Evolutionary conservation across 1,140 invertebrate genomes (phyloP).

Genomic region (Bombus waltoni): DNA sequence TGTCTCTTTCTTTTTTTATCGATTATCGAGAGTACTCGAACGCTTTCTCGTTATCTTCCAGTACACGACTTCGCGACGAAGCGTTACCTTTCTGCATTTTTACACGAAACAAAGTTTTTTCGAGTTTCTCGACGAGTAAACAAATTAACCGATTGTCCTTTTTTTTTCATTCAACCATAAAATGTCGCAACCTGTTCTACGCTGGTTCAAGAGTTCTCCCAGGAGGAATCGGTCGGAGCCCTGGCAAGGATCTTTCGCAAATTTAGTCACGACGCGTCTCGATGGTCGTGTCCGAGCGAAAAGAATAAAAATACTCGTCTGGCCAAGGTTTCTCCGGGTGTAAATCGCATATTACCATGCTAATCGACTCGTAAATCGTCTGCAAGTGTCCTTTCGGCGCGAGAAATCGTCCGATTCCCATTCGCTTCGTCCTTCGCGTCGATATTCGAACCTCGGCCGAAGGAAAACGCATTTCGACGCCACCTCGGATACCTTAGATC

Average conservation of each 20-base stretch:
- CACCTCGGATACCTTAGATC: neutral
- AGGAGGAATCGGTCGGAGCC: neutral
- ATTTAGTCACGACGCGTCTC: conserved; percentile 26
- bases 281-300: conserved; percentile 2
- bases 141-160: neutral
- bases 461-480: conserved; percentile 11
- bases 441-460: neutral
- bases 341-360: conserved; percentile 74
- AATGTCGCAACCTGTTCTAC: neutral
- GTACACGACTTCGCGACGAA: neutral
- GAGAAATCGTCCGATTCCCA: conserved; percentile 56
- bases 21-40: conserved; percentile 24
- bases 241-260: conserved; percentile 13
- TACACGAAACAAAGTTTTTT: neutral
- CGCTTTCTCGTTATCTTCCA: conserved; percentile 19
- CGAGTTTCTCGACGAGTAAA: neutral
- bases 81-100: neutral
- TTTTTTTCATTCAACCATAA: neutral
- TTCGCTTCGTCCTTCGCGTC: conserved; percentile 47
- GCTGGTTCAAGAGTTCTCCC: neutral
- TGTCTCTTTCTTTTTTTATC: conserved; percentile 18
- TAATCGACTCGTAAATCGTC: conserved; percentile 75
- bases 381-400: conserved; percentile 56
- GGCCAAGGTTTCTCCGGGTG: conserved; percentile 60
- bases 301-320: conserved; percentile 63